phyloP scores from a whole-genome alignment of 2,888 invertebrate genomes.

The Pomacea canaliculata region DNA sequence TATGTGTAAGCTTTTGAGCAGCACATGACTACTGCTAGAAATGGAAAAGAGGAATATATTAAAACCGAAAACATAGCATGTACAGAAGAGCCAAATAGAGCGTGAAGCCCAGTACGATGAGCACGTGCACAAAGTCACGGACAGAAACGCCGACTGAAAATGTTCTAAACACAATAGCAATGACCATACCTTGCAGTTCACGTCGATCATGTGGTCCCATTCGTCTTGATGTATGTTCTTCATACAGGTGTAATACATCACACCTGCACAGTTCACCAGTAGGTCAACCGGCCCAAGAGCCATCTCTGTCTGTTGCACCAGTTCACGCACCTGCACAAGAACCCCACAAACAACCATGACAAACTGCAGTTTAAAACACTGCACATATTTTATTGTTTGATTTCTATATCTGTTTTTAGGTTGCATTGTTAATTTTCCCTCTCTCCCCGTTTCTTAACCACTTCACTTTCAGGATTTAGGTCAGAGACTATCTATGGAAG shows the following conservation, averaged over 20 bases:
- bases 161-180: too few species aligned
- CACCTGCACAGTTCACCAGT: slow-evolving; percentile 69
- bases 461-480: too few species aligned
- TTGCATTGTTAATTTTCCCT: too few species aligned
- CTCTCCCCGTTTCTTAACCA: too few species aligned
- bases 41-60: too few species aligned
- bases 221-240: slow-evolving; percentile 67
- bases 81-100: too few species aligned
- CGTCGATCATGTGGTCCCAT: slow-evolving; percentile 68
- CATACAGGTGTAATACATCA: slow-evolving; percentile 70
- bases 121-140: neutral
- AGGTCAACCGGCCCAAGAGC: slow-evolving; percentile 67
- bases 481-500: too few species aligned
- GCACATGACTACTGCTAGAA: too few species aligned
- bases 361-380: neutral
- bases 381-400: neutral
- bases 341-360: too few species aligned
- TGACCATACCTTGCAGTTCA: slow-evolving; percentile 67
- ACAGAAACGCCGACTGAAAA: neutral
- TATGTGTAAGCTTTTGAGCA: too few species aligned
- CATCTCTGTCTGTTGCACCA: slow-evolving; percentile 61
- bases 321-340: slow-evolving; percentile 53
- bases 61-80: too few species aligned
- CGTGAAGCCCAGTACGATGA: neutral
- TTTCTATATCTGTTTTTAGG: neutral